Evolutionary conservation across 2,888 invertebrate genomes (phyloP).

Genomic region (Agrilus mali): DNA sequence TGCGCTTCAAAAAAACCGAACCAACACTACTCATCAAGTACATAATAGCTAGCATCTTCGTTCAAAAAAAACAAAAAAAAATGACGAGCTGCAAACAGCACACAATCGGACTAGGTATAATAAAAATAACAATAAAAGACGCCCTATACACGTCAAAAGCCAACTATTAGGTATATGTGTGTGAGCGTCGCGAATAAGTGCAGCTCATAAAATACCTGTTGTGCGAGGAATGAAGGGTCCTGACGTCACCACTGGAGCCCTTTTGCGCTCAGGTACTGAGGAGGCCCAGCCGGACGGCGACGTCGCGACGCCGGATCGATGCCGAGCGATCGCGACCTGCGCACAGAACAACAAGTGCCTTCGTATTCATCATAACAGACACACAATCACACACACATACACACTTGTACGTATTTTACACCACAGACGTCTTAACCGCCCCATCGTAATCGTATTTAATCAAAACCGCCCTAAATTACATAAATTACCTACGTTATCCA

Average conservation of each 20-base stretch:
- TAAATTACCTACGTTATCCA: too few relatives aligned
- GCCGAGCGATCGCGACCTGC: constrained; percentile 36
- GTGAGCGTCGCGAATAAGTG: constrained; percentile 7
- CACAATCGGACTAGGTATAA: constrained; percentile 1
- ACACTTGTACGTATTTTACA: too few relatives aligned
- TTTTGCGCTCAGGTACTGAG: constrained; percentile 34
- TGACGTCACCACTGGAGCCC: too few relatives aligned
- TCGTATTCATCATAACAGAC: neutral
- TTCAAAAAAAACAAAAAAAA: neutral
- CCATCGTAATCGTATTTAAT: too few relatives aligned
- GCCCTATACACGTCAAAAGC: constrained; percentile 1
- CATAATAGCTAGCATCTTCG: too few relatives aligned
- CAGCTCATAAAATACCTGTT: constrained; percentile 26
- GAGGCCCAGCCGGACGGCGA: constrained; percentile 32
- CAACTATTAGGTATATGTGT: constrained; percentile 8
- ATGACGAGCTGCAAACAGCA: neutral
- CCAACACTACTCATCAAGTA: too few relatives aligned
- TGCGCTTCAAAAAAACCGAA: too few relatives aligned
- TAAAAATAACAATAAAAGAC: constrained; percentile 3
- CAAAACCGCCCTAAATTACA: too few relatives aligned
- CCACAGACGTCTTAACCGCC: too few relatives aligned
- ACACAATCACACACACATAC: too few relatives aligned
- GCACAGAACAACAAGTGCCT: constrained; percentile 8
- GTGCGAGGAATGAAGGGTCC: constrained; percentile 17
- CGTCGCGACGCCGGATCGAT: constrained; percentile 41